A percentile compares a stretch with the other conserved stretches of the same genome.
Conservation (phyloP, 2,113 vertebrate species). For the Callipepla squamata region DNA sequence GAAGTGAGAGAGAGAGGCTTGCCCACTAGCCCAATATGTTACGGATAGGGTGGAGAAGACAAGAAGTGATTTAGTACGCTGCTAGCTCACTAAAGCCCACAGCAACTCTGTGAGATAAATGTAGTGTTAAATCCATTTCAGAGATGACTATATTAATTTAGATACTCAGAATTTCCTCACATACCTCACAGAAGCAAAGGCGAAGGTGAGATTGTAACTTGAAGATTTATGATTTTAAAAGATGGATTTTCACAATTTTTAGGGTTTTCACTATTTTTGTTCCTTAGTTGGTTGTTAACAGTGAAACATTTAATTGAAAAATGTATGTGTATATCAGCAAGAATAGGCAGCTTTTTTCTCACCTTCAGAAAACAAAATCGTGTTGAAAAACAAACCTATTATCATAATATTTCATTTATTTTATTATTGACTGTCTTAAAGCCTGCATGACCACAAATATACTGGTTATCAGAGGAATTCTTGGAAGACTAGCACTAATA, state of each 20-base stretch:
- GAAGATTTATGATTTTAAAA: neutral
- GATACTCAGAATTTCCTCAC: neutral
- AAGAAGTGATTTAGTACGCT: neutral
- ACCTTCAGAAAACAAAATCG: neutral
- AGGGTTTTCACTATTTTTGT: neutral
- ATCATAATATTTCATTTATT: neutral
- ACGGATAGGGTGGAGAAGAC: neutral
- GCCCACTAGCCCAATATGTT: fast-evolving
- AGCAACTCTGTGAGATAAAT: neutral
- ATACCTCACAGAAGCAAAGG: neutral
- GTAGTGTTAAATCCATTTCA: neutral
- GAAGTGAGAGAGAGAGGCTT: neutral
- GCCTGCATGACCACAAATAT: neutral
- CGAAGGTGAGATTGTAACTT: neutral
- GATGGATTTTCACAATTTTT: neutral
- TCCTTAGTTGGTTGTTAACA: neutral
- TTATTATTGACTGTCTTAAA: neutral
- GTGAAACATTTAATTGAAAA: neutral
- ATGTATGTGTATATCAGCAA: neutral
- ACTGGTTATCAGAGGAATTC: conserved; percentile 52
- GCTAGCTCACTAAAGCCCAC: neutral
- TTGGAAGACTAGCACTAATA: conserved; percentile 23
- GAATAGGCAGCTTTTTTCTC: neutral
- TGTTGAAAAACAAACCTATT: neutral
- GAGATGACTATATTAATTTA: neutral